Evolutionary conservation across 2,888 invertebrate species (phyloP), one percentile per base, ranked within the genome.

Genomic region (Phaonia tiefii): DNA sequence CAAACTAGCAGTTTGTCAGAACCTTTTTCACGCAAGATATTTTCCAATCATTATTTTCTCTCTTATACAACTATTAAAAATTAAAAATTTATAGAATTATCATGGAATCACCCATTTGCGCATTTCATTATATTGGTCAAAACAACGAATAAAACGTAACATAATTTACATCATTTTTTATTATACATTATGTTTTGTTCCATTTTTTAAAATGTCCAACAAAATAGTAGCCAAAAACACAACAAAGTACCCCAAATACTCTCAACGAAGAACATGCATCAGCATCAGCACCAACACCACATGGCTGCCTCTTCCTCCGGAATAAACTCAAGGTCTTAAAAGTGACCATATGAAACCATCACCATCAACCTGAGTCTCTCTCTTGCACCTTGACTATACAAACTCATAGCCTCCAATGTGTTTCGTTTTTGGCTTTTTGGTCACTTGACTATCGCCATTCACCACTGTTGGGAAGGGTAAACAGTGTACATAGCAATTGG

Each of bases 251-350:
- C 20, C 8, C 58, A 67, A 56, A 49, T 7, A 44, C 39, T 1
- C 37, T 20, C 20, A 7, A 65, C 2, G 70, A 77, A 65, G 44
- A 31, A 71, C 74, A 70, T 44, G 76, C 76, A 66, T 73, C 80
- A 5, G 31, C 31, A 31, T 3, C 31, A 31, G 66, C 49, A 63
- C 20, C 26, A 31, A 31, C 31, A 31, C 4, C 31, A 31, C 31
- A 3, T 8, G 8, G 31, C 31, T 5, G 31, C 31, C 31, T 8
- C 31, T 8, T 31, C 4, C 31, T 31, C 31, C 31, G 76, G 63
- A 69, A 78, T 80, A 80, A n/a, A 77, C 77, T 75, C 63, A 75
- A 75, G 75, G 66, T 78, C 80, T 81, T 81, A 81, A 81, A 75
- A 81, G 54, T 22, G 81, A 78, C 74, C 67, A 63, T 75, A 75